phyloP scores from a whole-genome alignment of 2,113 vertebrate species.

The Ammodytes dubius region DNA sequence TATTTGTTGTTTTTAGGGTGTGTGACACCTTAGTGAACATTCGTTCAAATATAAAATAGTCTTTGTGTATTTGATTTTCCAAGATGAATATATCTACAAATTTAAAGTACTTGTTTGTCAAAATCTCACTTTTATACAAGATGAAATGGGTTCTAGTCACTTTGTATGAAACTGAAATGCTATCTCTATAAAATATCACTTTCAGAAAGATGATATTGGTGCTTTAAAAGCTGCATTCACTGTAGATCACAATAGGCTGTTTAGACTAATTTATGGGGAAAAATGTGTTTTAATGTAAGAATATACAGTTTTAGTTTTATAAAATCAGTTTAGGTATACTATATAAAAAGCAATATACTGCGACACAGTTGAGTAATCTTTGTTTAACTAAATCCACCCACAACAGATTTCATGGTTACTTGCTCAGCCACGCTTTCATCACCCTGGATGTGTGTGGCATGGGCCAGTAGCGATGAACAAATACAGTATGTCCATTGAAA shows the following conservation, averaged over 20 bases:
- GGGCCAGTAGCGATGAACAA: conserved; percentile 53
- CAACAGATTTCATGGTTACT: conserved; percentile 68
- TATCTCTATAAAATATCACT: neutral
- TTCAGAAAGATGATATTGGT: neutral
- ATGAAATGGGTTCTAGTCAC: neutral
- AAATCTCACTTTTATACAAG: neutral
- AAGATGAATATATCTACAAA: neutral
- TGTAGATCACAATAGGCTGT: neutral
- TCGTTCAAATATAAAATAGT: neutral
- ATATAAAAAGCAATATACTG: neutral
- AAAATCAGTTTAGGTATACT: conserved; percentile 4
- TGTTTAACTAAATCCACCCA: conserved; percentile 55
- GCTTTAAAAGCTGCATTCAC: neutral
- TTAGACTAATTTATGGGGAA: neutral
- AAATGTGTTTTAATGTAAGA: neutral
- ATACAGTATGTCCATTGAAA: conserved; percentile 70
- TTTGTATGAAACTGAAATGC: neutral
- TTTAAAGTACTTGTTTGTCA: neutral
- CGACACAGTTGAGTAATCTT: conserved; percentile 35
- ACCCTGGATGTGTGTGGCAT: conserved; percentile 66
- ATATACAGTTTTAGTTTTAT: neutral
- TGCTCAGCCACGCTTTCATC: conserved; percentile 64
- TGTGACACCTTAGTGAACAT: neutral
- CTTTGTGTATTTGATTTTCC: conserved; percentile 9
- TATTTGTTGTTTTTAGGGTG: neutral